Base-by-base conservation (phyloP, 2,888 invertebrate species). In the Plebejus anna region DNA sequence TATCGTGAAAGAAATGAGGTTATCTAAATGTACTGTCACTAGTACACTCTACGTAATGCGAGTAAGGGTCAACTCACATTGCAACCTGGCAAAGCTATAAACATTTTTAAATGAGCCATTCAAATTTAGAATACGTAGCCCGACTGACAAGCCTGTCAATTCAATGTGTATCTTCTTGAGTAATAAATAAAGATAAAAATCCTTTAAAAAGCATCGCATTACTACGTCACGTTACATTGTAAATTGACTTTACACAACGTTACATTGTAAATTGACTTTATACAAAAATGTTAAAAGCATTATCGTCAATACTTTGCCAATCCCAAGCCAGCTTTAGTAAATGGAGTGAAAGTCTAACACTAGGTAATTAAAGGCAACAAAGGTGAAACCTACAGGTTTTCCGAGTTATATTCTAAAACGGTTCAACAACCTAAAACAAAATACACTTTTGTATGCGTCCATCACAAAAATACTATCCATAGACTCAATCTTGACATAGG, bases 1-100 rank as follows among this genome's bases (percentile, higher is more conserved):
- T 89, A 90, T 90, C 89, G 84, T 85, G 88, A 94, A 94, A 94
- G 92, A 93, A 94, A 93, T 93, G 93, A 92, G 93, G 93, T 93
- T 94, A 94, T 94, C 93, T 92, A 87, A 86, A 88, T 88, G 88
- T 88, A 86, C 84, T 89, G 90, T 92, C 92, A 91, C 89, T 92
- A 90, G 87, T 85, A 87, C 84, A 83, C 84, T 16, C 85, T 84
- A 55, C 72, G 73, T 55, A 73, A 28, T 32, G 51, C 55, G 16
- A 73, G 42, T 47, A 47, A 72, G 11, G 55, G 55, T 55, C 55
- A 55, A 16, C 1, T 16, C 55, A 55, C 55, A 55, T 55, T 55
- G 4, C 55, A 55, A 16, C 16, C 4, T 55, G 55, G 16, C 55
- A 3, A 51, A 13, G 16, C 47, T 0, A 55, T 55, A 22, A 22